phyloP scores from a whole-genome alignment of 2,888 invertebrate genomes.

The Gonocerus acuteangulatus region DNA sequence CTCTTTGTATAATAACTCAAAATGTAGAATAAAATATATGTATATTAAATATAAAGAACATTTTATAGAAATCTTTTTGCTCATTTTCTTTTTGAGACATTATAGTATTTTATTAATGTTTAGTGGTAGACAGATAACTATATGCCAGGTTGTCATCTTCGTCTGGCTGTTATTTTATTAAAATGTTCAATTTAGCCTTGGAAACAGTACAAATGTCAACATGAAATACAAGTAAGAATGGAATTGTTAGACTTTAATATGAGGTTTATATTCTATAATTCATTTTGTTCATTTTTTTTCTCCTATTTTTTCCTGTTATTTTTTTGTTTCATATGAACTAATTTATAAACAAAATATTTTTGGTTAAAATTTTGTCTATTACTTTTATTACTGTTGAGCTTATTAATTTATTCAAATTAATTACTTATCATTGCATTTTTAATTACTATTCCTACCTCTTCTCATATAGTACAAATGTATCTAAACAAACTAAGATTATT shows the following conservation, averaged over 20 bases:
- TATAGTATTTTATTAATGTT: neutral
- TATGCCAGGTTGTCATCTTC: neutral
- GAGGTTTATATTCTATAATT: neutral
- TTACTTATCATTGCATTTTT: neutral
- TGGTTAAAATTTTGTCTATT: neutral
- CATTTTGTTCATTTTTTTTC: neutral
- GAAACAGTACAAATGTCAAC: conserved; percentile 23
- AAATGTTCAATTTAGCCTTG: conserved; percentile 11
- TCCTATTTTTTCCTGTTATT: too few relatives aligned
- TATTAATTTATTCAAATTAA: neutral
- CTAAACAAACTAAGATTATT: conserved; percentile 29
- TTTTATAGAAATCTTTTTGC: neutral
- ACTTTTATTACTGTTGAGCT: neutral
- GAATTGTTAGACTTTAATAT: neutral
- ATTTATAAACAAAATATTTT: neutral
- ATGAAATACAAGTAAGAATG: neutral
- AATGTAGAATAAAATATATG: too few relatives aligned
- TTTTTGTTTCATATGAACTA: neutral
- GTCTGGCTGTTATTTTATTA: conserved; percentile 1
- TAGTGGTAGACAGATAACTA: conserved; percentile 10
- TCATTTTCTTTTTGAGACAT: neutral
- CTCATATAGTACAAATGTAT: conserved; percentile 35
- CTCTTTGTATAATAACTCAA: too few relatives aligned
- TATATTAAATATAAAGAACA: too few relatives aligned
- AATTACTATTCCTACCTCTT: conserved; percentile 27